Conservation (phyloP, 2,888 invertebrate species). For the Apotomis capreana region DNA sequence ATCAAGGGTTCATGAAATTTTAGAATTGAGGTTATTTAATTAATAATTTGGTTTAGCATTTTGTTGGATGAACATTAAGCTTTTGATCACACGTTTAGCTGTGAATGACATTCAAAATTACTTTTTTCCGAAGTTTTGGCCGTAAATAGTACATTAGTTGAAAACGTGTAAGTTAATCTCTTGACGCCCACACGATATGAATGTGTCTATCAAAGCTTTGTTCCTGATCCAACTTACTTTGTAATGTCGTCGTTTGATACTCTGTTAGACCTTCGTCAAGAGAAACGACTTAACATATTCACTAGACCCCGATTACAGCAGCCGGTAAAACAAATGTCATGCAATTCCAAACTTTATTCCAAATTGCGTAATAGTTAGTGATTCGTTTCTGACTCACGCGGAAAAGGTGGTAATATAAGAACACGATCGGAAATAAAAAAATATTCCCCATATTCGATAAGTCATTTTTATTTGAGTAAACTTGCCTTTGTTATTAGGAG, state of each 20-base stretch:
- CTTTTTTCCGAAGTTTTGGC: too few relatives aligned
- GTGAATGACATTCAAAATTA: too few relatives aligned
- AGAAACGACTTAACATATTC: conserved; percentile 35
- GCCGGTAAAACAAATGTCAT: neutral
- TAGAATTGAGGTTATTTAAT: too few relatives aligned
- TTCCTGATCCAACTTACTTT: conserved; percentile 34
- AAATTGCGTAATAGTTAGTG: neutral
- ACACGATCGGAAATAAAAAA: conserved; percentile 34
- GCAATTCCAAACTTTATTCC: neutral
- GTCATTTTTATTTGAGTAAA: conserved; percentile 37
- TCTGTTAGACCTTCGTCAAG: conserved; percentile 38
- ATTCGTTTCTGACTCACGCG: neutral
- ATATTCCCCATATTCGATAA: conserved; percentile 30
- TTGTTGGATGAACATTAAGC: too few relatives aligned
- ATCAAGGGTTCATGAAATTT: too few relatives aligned
- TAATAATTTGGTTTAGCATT: too few relatives aligned
- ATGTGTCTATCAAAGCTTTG: conserved; percentile 38
- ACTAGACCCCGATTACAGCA: neutral
- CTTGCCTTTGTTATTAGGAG: conserved; percentile 24
- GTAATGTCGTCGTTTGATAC: conserved; percentile 35
- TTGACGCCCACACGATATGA: conserved; percentile 22
- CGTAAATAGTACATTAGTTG: too few relatives aligned
- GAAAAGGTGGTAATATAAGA: neutral
- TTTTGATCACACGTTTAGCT: too few relatives aligned
- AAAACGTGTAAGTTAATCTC: neutral